Base-by-base conservation (phyloP, 2,113 vertebrate species). In the Nibea albiflora region DNA sequence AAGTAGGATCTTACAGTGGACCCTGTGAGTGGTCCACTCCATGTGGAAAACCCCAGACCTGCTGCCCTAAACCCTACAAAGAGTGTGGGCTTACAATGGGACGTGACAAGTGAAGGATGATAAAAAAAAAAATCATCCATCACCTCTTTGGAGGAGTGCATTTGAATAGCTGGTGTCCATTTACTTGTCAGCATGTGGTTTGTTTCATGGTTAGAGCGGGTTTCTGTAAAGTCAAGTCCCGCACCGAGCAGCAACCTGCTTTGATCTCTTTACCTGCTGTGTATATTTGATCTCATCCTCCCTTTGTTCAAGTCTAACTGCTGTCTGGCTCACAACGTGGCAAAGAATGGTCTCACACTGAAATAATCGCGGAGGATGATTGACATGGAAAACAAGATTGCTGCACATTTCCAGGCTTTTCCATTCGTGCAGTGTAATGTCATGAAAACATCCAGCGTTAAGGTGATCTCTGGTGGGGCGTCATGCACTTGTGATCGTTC, bases 191-290 rank as follows among this genome's bases (percentile, higher is more conserved):
- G 71, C 81, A 64, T 78, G 78, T 1, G 11, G 61, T 63, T 77
- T 68, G 65, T 57, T 80, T 82, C 78, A 50, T 50, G 64, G 66
- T 49, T 72, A 42, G 56, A 80, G 31, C 58, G 5, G 57, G 58
- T 61, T 69, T 71, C 58, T 75, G 47, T 67, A 56, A 81, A 76
- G 73, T 77, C 73, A 74, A 63, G 52, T 78, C 39, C 42, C 57
- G 31, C 61, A 4, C 16, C 3, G 11, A 54, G 46, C 50, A 57
- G 65, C 46, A 56, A 16, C 57, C 17, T 52, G 73, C 68, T 76
- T 75, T 82, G 75, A 83, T 87, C 71, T 58, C 67, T 83, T 77
- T 81, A 76, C 74, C 84, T 81, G 57, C 75, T 75, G 69, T 63
- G 70, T 35, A 24, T 78, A 80, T 90, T 80, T 84, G 82, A 89